A percentile compares a stretch with the other conserved stretches of the same genome.
phyloP scores from a whole-genome alignment of 2,797 vertebrate genomes.

The Sebastes paucispinis region DNA sequence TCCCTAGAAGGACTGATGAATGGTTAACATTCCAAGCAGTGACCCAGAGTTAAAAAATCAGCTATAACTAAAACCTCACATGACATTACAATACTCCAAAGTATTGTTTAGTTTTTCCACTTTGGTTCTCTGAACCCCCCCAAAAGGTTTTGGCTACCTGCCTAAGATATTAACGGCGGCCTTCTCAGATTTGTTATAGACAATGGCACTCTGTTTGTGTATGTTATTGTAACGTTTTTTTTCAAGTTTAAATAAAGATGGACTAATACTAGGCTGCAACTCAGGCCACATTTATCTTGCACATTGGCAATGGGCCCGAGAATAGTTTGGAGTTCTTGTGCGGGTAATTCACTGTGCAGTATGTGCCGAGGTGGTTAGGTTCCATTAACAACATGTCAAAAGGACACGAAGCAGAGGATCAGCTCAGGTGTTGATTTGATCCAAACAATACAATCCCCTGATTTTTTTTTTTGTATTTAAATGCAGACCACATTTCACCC shows the following conservation, averaged over 20 bases:
- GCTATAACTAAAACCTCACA: constrained; percentile 55
- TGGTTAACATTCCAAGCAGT: constrained; percentile 66
- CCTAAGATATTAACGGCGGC: constrained; percentile 58
- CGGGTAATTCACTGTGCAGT: constrained; percentile 30
- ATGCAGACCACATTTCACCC: constrained; percentile 43
- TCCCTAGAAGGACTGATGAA: constrained; percentile 55
- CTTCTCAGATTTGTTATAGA: constrained; percentile 51
- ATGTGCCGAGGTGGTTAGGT: constrained; percentile 16
- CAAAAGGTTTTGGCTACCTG: constrained; percentile 43
- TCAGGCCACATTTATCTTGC: constrained; percentile 41
- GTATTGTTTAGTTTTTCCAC: constrained; percentile 46
- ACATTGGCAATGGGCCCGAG: constrained; percentile 17
- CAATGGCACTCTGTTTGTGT: constrained; percentile 62
- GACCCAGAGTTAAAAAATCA: constrained; percentile 53
- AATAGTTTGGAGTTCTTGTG: constrained; percentile 28
- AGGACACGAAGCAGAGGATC: constrained; percentile 53
- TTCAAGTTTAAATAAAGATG: constrained; percentile 38
- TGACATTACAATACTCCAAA: constrained; percentile 56
- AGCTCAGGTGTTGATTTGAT: constrained; percentile 62
- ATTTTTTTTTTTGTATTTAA: background rate
- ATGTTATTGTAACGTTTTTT: constrained; percentile 43
- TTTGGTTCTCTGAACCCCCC: constrained; percentile 10
- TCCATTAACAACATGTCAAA: constrained; percentile 51
- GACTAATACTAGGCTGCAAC: constrained; percentile 19
- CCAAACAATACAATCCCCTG: constrained; percentile 31